Base-by-base conservation (phyloP, 2,113 vertebrate species). In the Nicator chloris region DNA sequence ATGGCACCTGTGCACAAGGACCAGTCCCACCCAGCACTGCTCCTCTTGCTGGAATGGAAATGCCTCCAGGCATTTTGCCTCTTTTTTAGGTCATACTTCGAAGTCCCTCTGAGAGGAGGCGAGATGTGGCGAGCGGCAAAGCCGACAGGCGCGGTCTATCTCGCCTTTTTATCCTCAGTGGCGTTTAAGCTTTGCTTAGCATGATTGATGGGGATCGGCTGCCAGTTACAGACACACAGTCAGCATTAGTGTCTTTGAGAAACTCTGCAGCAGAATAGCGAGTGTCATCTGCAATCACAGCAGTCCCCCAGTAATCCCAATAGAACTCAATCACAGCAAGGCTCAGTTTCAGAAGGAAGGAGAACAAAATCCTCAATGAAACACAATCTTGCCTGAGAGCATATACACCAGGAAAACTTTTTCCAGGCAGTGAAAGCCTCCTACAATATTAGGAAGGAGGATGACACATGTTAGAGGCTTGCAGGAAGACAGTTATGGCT, bases 131-230 rank as follows among this genome's bases (percentile, higher is more conserved):
- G 23, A 64, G 79, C 31, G 15, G 85, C 64, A 94, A 88, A 95
- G 93, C 73, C 1, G 81, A 91, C 86, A 93, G 89, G 89, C 28
- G 0, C 0, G 0, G 69, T n/a, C 89, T 64, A 8, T 70, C 78
- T 87, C 3, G 5, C 44, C n/a, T 92, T 56, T 57, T 91, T 68
- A 85, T 85, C 65, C 82, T 50, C 40, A 2, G 73, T 69, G 21
- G 53, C 37, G 61, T 72, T 91, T 91, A 81, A 96, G 89, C 86
- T 85, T 92, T 91, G 77, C 76, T 94, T 92, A 89, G 92, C 49
- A 4, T 90, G 95, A 93, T 68, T 79, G 92, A 95, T 76, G 93
- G 65, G 61, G 71, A 85, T 87, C 1, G 1, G 85, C 84, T 93
- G 85, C 79, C 86, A 61, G 86, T 45, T 51, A 56, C 72, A 71